A percentile compares a stretch with the other conserved stretches of the same genome.
phyloP scores from a whole-genome alignment of 1,140 invertebrate genomes.

The Lepidurus arcticus region DNA sequence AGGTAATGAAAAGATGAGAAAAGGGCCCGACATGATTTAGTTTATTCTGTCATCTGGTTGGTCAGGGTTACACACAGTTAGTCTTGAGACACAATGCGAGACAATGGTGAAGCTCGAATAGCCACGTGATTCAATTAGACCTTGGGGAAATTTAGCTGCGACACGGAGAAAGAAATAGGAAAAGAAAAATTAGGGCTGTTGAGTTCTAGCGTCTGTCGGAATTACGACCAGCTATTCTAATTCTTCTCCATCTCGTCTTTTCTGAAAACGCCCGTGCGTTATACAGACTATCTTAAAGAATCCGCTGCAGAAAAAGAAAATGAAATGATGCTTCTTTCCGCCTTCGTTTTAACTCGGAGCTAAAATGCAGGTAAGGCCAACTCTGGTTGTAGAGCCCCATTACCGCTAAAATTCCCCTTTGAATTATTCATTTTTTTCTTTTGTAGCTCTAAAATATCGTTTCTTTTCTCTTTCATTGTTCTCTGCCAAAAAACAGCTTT shows the following conservation, averaged over 20 bases:
- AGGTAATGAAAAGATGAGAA: not conserved
- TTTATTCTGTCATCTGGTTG: not conserved
- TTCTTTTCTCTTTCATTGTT: no score
- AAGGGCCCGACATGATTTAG: not conserved
- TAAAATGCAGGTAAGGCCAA: no score
- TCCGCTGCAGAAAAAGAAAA: not conserved
- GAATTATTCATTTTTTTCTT: no score
- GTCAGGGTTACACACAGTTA: slow-evolving; percentile 18
- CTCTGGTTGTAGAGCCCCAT: no score
- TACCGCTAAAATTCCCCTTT: no score
- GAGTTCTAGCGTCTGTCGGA: not conserved
- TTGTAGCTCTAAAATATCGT: no score
- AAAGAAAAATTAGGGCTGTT: not conserved
- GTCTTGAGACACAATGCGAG: not conserved
- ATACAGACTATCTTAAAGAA: not conserved
- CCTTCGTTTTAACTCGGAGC: no score
- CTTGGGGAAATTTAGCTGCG: slow-evolving; percentile 13
- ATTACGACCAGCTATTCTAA: slow-evolving; percentile 7
- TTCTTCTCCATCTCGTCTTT: not conserved
- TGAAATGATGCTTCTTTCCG: no score
- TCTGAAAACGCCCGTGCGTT: not conserved
- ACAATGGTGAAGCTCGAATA: not conserved
- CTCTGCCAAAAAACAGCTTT: no score
- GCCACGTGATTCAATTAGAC: slow-evolving; percentile 3
- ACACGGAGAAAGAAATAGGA: not conserved